phyloP scores from a whole-genome alignment of 1,140 invertebrate genomes.

The Drosophila leontia region DNA sequence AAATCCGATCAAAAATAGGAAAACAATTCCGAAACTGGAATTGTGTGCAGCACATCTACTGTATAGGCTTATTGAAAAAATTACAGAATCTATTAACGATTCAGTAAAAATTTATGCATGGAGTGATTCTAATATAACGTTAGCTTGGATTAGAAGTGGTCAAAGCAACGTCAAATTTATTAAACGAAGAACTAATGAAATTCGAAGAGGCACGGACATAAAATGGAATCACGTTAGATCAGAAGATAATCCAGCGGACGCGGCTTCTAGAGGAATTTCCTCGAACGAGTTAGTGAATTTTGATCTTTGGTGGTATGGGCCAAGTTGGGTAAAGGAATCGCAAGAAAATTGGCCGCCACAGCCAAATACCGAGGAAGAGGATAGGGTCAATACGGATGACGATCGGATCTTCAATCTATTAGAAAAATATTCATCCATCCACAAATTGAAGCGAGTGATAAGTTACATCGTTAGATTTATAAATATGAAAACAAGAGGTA shows the following conservation, averaged over 20 bases:
- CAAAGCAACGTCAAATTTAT: too few relatives aligned
- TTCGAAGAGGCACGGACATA: too few relatives aligned
- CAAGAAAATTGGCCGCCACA: background rate
- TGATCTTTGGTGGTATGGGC: background rate
- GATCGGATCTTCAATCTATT: conserved; percentile 7
- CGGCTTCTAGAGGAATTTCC: background rate
- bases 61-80: background rate
- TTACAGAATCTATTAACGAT: background rate
- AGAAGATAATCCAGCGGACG: background rate
- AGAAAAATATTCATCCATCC: background rate
- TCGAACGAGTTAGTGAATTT: background rate
- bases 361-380: background rate
- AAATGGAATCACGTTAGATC: too few relatives aligned
- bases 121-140: conserved; percentile 5
- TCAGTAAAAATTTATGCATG: background rate
- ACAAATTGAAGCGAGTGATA: background rate
- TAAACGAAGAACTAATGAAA: too few relatives aligned
- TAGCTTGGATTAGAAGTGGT: too few relatives aligned
- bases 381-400: background rate
- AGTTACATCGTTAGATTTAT: conserved; percentile 1
- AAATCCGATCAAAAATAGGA: background rate
- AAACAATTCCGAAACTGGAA: background rate
- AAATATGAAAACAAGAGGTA: background rate
- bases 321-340: background rate
- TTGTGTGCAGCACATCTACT: background rate